Base-by-base conservation (phyloP, 2,113 vertebrate genomes). In the Pelmatolapia mariae region DNA sequence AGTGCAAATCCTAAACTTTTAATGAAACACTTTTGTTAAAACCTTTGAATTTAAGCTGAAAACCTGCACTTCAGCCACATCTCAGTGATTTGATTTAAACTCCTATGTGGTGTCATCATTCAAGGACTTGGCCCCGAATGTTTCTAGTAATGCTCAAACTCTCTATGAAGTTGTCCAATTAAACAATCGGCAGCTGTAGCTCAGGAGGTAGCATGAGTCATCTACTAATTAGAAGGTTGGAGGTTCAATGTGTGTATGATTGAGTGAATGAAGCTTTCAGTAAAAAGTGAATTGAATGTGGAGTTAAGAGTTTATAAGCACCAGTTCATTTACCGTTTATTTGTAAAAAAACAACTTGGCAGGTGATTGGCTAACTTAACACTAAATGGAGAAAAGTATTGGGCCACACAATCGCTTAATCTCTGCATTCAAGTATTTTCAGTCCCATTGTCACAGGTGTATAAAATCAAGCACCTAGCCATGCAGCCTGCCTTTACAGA, bases 381-480 rank as follows among this genome's bases (percentile, higher is more conserved):
- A 71, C 36, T 71, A 22, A 5, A 71, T 6, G 3, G 36, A 71
- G 7, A 71, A 71, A 71, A 3, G 5, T 66, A 0, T 61, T 12
- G 33, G 33, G 19, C 61, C 61, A 66, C 61, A 66, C 18, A 66
- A 38, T 16, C n/a, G 15, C 36, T 71, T 24, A 71, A 71, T 43
- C 12, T 68, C 19, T 68, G 1, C 19, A 68, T 68, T 63, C 59
- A 63, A 63, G 59, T 68, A 68, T 40, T 68, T 68, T 68, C 36
- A 22, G 31, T 66, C 31, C 61, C 61, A 36, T 66, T 36, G 18
- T 19, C 10, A 0, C 0, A 36, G 12, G 63, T 40, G 36, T 68
- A 68, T 68, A 40, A 68, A 68, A 68, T 68, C 63, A 40, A 68
- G 63, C 63, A 68, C 11, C 63, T 68, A 68, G 63, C 63, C 36